phyloP scores from a whole-genome alignment of 2,797 vertebrate species.

The Sebastes umbrosus region DNA sequence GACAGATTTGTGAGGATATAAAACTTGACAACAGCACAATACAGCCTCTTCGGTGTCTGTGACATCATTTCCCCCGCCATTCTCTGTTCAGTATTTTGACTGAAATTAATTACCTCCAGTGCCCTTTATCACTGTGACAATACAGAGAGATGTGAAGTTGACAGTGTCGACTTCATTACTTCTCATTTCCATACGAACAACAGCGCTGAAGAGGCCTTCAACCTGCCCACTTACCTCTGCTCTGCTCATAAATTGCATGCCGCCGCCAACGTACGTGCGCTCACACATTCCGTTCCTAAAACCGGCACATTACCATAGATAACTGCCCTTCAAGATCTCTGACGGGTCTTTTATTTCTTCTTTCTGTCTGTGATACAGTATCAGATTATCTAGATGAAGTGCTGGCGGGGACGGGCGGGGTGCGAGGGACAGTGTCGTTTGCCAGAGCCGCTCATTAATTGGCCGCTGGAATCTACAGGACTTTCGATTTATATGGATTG shows the following conservation, averaged over 20 bases:
- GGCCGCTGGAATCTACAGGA: constrained; percentile 56
- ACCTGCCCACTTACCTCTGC: constrained; percentile 55
- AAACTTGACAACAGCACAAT: constrained; percentile 43
- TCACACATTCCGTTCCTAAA: constrained; percentile 18
- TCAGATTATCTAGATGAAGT: constrained; percentile 59
- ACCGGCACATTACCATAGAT: constrained; percentile 52
- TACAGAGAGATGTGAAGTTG: constrained; percentile 61
- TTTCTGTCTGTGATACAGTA: constrained; percentile 50
- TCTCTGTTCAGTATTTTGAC: constrained; percentile 50
- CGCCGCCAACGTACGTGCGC: background rate
- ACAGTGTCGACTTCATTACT: constrained; percentile 75
- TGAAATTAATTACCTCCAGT: constrained; percentile 66
- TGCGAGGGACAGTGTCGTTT: constrained; percentile 20
- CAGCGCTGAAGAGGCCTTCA: constrained; percentile 63
- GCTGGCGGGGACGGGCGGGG: background rate
- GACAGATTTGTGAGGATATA: constrained; percentile 48
- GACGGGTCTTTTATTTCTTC: constrained; percentile 54
- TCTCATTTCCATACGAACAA: constrained; percentile 75
- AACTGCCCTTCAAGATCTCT: constrained; percentile 57
- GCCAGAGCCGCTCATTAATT: constrained; percentile 62
- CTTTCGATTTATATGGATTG: constrained; percentile 63
- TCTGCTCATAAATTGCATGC: constrained; percentile 45
- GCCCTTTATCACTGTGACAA: constrained; percentile 68
- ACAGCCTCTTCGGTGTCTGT: constrained; percentile 33
- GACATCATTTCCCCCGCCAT: constrained; percentile 33